phyloP scores from a whole-genome alignment of 2,113 vertebrate species.

The Bubo bubo region DNA sequence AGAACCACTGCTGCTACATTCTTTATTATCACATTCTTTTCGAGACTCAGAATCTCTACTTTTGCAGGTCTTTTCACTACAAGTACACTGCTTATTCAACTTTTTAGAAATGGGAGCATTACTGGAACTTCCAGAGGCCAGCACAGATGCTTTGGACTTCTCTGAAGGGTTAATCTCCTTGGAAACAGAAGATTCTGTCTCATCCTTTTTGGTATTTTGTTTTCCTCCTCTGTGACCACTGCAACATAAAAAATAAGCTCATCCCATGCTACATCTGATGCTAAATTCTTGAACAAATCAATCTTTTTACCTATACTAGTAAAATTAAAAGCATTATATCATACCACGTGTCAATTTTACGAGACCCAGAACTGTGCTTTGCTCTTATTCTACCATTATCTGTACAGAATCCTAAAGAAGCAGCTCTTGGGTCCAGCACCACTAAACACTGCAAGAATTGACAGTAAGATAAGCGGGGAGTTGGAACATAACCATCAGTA shows the following conservation, averaged over 20 bases:
- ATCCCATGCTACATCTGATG: neutral
- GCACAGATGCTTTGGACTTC: neutral
- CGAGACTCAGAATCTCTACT: neutral
- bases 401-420: neutral
- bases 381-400: neutral
- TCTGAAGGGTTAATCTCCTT: neutral
- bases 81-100: neutral
- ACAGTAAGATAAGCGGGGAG: neutral
- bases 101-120: neutral
- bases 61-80: neutral
- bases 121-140: neutral
- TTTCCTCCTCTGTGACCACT: neutral
- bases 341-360: neutral
- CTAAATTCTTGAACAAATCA: neutral
- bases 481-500: neutral
- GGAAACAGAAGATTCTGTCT: neutral
- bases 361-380: neutral
- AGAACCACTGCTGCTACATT: neutral
- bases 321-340: neutral
- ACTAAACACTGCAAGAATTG: neutral
- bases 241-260: neutral
- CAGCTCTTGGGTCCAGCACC: neutral
- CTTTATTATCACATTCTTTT: neutral
- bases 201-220: neutral
- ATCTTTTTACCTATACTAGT: neutral